Conservation (phyloP, 2,113 vertebrate species). For the Peromyscus polionotus region DNA sequence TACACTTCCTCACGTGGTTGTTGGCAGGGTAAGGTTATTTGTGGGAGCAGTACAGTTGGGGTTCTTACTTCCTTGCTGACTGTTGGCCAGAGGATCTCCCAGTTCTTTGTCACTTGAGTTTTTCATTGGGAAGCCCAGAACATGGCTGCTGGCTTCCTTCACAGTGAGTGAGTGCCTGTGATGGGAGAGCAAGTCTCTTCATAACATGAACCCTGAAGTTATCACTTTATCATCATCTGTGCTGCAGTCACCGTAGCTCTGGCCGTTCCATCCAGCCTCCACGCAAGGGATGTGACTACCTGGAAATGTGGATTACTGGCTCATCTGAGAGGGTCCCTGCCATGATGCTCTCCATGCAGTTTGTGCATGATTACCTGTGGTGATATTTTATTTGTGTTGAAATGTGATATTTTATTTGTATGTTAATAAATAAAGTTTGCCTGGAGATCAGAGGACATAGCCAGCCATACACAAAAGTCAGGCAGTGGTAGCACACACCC, state of each 20-base stretch:
- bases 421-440: too few relatives aligned
- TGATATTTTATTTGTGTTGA: too few relatives aligned
- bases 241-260: background rate
- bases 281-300: background rate
- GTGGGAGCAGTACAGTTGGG: background rate
- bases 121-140: background rate
- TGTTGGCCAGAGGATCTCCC: background rate
- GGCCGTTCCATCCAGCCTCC: background rate
- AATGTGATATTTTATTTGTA: too few relatives aligned
- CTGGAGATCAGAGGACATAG: too few relatives aligned
- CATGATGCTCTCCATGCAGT: background rate
- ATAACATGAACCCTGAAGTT: background rate
- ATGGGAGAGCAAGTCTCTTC: background rate
- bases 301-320: background rate
- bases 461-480: too few relatives aligned
- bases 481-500: too few relatives aligned
- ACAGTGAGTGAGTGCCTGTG: background rate
- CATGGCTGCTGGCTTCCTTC: background rate
- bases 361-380: background rate
- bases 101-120: background rate
- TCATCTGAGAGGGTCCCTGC: background rate
- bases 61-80: background rate
- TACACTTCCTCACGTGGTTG: background rate
- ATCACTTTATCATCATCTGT: background rate
- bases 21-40: background rate